phyloP scores from a whole-genome alignment of 2,113 vertebrate species.

The Dermatemys mawii region DNA sequence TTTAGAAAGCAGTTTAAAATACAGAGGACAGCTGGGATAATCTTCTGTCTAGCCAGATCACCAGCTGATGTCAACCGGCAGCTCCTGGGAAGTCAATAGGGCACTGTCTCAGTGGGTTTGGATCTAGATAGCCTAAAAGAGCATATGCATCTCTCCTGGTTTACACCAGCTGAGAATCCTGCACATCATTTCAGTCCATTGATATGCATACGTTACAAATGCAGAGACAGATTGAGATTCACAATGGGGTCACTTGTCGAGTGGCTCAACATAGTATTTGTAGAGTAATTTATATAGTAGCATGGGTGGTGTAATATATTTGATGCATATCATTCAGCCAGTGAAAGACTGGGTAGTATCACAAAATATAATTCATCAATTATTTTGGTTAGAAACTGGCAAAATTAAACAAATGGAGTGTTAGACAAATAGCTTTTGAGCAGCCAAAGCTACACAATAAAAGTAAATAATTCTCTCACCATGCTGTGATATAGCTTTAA shows the following conservation, averaged over 20 bases:
- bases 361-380: background rate
- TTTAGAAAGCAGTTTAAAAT: background rate
- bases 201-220: background rate
- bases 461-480: background rate
- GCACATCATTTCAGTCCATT: background rate
- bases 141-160: background rate
- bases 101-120: background rate
- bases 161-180: background rate
- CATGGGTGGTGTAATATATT: background rate
- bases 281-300: background rate
- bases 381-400: background rate
- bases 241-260: background rate
- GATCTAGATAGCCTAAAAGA: background rate
- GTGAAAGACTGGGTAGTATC: background rate
- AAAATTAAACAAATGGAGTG: background rate
- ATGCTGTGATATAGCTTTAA: background rate
- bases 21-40: background rate
- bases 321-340: background rate
- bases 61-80: background rate
- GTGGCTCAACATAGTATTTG: background rate
- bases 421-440: background rate
- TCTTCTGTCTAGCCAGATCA: background rate
- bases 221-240: background rate
- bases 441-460: background rate
- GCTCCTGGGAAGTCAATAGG: background rate